Conservation (phyloP, 1,140 invertebrate genomes). For the Ooceraea biroi region DNA sequence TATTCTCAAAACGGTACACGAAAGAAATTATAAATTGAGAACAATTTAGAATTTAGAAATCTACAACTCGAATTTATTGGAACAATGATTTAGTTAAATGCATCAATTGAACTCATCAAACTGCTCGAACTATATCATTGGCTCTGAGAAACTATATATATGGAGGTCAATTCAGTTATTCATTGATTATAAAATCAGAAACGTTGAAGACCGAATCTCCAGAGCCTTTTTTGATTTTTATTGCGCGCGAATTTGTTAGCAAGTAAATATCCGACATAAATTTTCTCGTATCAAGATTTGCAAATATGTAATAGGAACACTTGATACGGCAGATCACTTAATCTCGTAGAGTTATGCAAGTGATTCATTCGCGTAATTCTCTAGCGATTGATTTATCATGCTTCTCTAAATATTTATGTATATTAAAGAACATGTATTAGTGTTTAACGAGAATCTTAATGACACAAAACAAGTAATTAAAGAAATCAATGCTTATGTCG, state of each 20-base stretch:
- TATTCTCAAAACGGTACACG: not conserved
- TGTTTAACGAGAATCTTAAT: not conserved
- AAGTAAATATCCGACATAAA: not conserved
- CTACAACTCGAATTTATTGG: not conserved
- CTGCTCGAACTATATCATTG: slow-evolving; percentile 19
- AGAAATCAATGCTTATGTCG: not conserved
- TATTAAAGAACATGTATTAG: not conserved
- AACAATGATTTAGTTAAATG: not conserved
- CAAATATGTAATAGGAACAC: not conserved
- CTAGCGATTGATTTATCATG: not conserved
- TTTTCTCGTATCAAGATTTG: not conserved
- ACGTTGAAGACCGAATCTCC: not conserved
- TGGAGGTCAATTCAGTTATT: slow-evolving; percentile 18
- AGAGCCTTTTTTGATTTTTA: slow-evolving; percentile 1
- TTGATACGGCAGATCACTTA: not conserved
- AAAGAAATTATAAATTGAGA: not conserved
- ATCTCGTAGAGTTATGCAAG: not conserved
- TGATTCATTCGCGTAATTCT: not conserved
- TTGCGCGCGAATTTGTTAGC: not conserved
- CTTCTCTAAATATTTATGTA: not conserved
- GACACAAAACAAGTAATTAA: slow-evolving; percentile 1
- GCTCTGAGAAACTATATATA: slow-evolving; percentile 9
- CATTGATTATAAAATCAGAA: not conserved
- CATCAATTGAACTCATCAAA: not conserved
- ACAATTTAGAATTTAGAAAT: not conserved